Evolutionary conservation across 2,113 vertebrate genomes (phyloP).

Genomic region (Emydocephalus ijimae): DNA sequence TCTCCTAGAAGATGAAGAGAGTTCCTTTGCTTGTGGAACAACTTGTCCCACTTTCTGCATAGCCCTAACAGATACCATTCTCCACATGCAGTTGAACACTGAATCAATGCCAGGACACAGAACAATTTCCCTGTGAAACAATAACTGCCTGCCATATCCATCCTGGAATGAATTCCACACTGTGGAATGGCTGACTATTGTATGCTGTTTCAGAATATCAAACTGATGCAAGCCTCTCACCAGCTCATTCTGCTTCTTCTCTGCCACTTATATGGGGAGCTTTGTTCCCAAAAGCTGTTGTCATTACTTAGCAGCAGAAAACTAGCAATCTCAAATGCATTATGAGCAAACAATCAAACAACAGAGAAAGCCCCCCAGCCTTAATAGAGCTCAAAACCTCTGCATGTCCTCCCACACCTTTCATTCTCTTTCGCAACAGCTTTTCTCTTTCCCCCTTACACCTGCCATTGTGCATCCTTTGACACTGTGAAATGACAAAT

Average conservation of each 20-base stretch:
- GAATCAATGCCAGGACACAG: neutral
- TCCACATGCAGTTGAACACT: neutral
- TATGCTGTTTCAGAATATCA: neutral
- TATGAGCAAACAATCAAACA: conserved; percentile 16
- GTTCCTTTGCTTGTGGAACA: neutral
- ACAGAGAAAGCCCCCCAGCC: neutral
- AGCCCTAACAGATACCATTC: neutral
- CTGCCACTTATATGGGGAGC: neutral
- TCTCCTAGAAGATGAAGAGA: neutral
- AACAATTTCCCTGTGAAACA: neutral
- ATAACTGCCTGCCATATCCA: neutral
- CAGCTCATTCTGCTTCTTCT: neutral
- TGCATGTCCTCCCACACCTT: neutral
- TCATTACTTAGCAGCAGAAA: conserved; percentile 1
- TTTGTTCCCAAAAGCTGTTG: conserved; percentile 11
- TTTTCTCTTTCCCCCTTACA: neutral
- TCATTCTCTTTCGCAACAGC: conserved; percentile 9
- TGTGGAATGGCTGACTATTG: neutral
- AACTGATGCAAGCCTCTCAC: neutral
- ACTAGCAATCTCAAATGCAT: conserved; percentile 20
- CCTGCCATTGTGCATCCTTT: conserved; percentile 49
- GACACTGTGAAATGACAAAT: conserved; percentile 67
- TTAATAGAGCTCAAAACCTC: neutral
- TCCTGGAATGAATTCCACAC: neutral
- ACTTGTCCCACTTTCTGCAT: neutral